Percentiles rank a stretch among this genome's conserved stretches.
These are phyloP conservation scores for Caretta caretta DNA, from an alignment of 2,113 vertebrate genomes.

Conservation along the genomic window DNA sequence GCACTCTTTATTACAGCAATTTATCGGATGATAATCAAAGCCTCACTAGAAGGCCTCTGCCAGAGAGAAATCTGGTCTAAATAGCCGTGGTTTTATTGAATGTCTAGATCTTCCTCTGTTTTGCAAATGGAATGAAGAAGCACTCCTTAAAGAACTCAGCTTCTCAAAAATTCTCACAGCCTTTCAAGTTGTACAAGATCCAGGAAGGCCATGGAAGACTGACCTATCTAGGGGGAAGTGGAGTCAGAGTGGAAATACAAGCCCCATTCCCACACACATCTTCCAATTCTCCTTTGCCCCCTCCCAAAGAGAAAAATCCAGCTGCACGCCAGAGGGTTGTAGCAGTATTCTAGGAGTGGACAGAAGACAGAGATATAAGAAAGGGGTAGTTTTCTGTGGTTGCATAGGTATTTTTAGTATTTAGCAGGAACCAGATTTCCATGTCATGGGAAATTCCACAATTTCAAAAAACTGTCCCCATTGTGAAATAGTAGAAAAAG, in stretches of 20 bases:
- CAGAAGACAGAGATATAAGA: not conserved
- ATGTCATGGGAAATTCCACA: too few species aligned
- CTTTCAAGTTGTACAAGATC: not conserved
- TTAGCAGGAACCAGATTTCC: too few species aligned
- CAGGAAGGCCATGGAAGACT: not conserved
- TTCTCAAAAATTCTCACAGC: not conserved
- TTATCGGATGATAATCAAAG: not conserved
- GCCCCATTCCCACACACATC: not conserved
- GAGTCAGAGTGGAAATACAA: not conserved
- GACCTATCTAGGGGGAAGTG: not conserved
- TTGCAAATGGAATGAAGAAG: not conserved
- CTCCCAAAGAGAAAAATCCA: not conserved
- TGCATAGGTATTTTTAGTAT: not conserved
- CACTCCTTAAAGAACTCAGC: not conserved
- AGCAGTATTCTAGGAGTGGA: not conserved
- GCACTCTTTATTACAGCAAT: not conserved
- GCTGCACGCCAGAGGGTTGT: fast-evolving
- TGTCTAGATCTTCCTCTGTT: not conserved
- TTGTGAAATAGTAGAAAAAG: too few species aligned
- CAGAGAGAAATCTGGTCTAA: not conserved
- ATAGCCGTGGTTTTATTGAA: not conserved
- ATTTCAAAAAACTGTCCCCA: too few species aligned
- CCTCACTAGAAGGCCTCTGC: not conserved
- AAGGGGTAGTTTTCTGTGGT: not conserved
- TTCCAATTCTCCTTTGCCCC: not conserved